Evolutionary conservation across 1,140 invertebrate species (phyloP).

Genomic region (Drosophila funebris): DNA sequence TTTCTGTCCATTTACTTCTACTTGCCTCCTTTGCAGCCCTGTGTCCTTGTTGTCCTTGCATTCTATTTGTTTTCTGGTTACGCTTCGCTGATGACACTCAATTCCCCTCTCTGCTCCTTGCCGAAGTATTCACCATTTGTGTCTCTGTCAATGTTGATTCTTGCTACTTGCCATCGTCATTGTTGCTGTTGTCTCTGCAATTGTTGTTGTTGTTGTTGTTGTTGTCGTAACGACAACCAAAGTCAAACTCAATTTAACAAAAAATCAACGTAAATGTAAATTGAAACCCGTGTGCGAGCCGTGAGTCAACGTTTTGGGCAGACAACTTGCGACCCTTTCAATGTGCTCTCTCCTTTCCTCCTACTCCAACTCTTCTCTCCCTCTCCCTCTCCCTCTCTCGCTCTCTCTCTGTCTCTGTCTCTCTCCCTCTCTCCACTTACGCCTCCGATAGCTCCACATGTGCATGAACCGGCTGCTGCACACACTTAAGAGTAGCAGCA

Average conservation of each 20-base stretch:
- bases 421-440: not conserved
- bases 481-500: constrained; percentile 13
- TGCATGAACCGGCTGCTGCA: too few species aligned
- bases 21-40: not conserved
- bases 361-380: too few species aligned
- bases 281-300: constrained; percentile 64
- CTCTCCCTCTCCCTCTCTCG: not conserved
- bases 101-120: not conserved
- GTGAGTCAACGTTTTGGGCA: constrained; percentile 35
- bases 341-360: not conserved
- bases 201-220: constrained; percentile 4
- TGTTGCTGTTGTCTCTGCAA: constrained; percentile 15
- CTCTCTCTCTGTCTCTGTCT: too few species aligned
- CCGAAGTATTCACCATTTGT: constrained; percentile 32
- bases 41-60: not conserved
- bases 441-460: constrained; percentile 44
- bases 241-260: constrained; percentile 79
- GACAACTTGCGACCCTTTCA: not conserved
- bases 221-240: constrained; percentile 53
- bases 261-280: constrained; percentile 79
- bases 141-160: constrained; percentile 68
- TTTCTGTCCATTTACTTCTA: constrained; percentile 7
- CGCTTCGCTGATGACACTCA: constrained; percentile 12
- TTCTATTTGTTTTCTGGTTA: constrained; percentile 22
- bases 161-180: constrained; percentile 46